These are phyloP conservation scores for Margarornis squamiger DNA, from an alignment of 2,797 vertebrate genomes.

Conservation along the genomic window DNA sequence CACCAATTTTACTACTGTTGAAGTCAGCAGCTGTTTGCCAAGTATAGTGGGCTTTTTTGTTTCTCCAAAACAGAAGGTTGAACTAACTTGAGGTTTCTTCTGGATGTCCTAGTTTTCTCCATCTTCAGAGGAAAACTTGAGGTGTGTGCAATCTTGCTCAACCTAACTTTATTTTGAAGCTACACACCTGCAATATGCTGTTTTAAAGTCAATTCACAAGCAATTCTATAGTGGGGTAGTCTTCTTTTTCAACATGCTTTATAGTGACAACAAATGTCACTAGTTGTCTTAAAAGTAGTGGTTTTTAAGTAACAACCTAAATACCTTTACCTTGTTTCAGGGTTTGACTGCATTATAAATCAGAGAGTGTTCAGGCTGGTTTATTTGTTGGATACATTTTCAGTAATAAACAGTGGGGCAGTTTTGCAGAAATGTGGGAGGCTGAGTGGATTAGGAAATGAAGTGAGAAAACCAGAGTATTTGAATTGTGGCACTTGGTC, in stretches of 20 bases:
- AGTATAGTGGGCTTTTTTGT: not conserved
- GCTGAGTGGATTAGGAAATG: not conserved
- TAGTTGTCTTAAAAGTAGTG: not conserved
- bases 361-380: not conserved
- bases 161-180: not conserved
- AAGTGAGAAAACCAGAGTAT: not conserved
- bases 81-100: not conserved
- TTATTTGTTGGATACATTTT: not conserved
- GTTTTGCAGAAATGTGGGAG: not conserved
- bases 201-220: not conserved
- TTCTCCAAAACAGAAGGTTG: not conserved
- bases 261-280: not conserved
- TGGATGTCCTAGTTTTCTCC: not conserved
- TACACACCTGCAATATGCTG: not conserved
- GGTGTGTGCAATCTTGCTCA: not conserved
- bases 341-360: not conserved
- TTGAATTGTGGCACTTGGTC: not conserved
- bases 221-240: not conserved
- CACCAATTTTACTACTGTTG: not conserved
- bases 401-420: not conserved
- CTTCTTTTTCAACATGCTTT: not conserved
- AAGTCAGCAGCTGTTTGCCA: not conserved
- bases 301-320: not conserved
- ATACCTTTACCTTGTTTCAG: not conserved
- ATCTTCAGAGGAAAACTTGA: not conserved